Percentiles rank a stretch among this genome's conserved stretches.
These are phyloP conservation scores for Adelges cooleyi DNA, from an alignment of 1,140 invertebrate genomes.

Conservation along the genomic window DNA sequence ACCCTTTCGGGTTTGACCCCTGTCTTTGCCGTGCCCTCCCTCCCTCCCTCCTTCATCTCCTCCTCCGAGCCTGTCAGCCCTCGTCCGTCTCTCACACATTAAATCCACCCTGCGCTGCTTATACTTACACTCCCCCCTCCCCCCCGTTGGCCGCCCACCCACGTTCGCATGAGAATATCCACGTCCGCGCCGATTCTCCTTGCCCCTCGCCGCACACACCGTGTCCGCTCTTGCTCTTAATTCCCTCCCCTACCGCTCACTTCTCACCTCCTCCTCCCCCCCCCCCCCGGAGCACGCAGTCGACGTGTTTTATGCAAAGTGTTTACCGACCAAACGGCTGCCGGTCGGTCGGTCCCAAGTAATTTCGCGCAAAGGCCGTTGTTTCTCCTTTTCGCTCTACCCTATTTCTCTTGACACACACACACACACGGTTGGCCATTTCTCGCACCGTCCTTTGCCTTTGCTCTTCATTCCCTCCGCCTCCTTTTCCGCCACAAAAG, in stretches of 20 bases:
- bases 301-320: slow-evolving; percentile 28
- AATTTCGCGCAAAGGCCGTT: slow-evolving; percentile 13
- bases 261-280: neutral
- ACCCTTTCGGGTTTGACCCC: slow-evolving; percentile 1
- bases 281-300: neutral
- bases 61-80: neutral
- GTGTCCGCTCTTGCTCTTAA: neutral
- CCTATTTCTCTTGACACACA: neutral
- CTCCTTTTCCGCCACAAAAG: neutral
- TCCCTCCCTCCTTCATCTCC: neutral
- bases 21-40: neutral
- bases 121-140: neutral
- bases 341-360: neutral
- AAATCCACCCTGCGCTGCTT: neutral
- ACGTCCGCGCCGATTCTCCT: neutral
- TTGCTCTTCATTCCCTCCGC: slow-evolving; percentile 4
- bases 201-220: neutral
- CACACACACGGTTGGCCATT: neutral
- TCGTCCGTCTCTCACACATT: no score
- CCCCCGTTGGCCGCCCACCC: neutral
- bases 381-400: neutral
- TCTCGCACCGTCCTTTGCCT: neutral
- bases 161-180: no score
- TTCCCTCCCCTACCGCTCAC: neutral
- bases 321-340: slow-evolving; percentile 18